Base-by-base conservation (phyloP, 1,140 invertebrate species). In the Pogonomyrmex californicus region DNA sequence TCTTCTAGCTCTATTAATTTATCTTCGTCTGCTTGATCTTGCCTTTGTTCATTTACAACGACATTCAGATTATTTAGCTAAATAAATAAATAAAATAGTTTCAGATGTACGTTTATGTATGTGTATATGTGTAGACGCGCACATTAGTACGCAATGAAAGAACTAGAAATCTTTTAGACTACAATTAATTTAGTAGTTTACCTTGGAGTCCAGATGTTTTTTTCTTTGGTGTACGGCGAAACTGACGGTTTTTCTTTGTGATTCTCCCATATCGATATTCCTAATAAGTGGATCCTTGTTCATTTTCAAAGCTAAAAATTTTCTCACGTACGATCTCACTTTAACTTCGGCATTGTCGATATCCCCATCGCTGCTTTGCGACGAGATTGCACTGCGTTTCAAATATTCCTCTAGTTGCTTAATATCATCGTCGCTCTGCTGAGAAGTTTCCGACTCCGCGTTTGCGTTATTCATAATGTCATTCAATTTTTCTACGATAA, bases 381-480 rank as follows among this genome's bases (percentile, higher is more conserved):
- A 96, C 47, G 96, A 97, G 76, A 97, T 96, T 36, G 97, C 97
- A 91, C 97, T 97, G 56, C 96, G 96, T 93, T 97, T 97, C 56
- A 98, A 94, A 90, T 97, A 97, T 86, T 98, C 97, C 93, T 97
- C 97, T 70, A 97, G 92, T 90, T 97, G 97, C 77, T 96, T 96
- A 30, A 97, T 95, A 70, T 96, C 94, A 83, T 97, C 97, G 17
- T 96, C 96, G 86, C 96, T 97, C 47, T 96, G 96, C 33, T 94
- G 92, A 47, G 91, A 87, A 86, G 77, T 86, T 71, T 93, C 91
- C 54, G 89, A 92, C 41, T 94, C 92, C 70, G 56, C 70, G 33
- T 93, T 89, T n/a, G 82, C 86, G 7, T 90, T 88, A 83, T 78
- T 91, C 38, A 77, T 91, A 4, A 92, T 38, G 75, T 93, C 93